Percentiles rank a stretch among this genome's conserved stretches.
phyloP scores from a whole-genome alignment of 2,888 invertebrate species.

The Omphaloscelis lunosa region DNA sequence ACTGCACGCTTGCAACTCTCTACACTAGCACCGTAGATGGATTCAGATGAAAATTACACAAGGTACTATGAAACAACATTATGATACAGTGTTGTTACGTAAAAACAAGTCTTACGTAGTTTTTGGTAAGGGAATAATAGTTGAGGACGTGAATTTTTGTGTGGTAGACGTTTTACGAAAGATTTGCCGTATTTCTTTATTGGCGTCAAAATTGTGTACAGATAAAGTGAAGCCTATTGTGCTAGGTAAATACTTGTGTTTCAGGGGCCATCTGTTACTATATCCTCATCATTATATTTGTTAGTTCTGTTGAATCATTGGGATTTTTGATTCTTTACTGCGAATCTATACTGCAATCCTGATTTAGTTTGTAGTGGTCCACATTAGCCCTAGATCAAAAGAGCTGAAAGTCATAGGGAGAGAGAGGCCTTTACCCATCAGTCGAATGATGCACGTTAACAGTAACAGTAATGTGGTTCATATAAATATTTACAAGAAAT shows the following conservation, averaged over 20 bases:
- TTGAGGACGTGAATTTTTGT: slow-evolving; percentile 48
- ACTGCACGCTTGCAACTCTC: slow-evolving; percentile 90
- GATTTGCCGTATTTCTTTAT: neutral
- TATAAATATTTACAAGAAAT: too few relatives aligned
- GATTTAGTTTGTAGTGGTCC: neutral
- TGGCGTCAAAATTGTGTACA: too few relatives aligned
- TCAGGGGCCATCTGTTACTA: too few relatives aligned
- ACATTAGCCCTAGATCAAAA: too few relatives aligned
- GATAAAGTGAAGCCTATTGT: too few relatives aligned
- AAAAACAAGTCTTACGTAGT: slow-evolving; percentile 49
- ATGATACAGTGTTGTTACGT: slow-evolving; percentile 49
- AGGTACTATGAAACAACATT: slow-evolving; percentile 57
- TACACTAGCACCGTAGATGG: slow-evolving; percentile 86
- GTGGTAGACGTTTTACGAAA: neutral
- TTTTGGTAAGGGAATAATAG: slow-evolving; percentile 34
- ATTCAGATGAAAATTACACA: slow-evolving; percentile 86
- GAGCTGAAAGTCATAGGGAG: too few relatives aligned
- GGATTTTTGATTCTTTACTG: too few relatives aligned
- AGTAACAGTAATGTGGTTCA: too few relatives aligned
- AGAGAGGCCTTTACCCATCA: too few relatives aligned
- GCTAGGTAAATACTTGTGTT: too few relatives aligned
- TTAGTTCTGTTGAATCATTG: neutral
- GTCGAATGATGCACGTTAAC: too few relatives aligned
- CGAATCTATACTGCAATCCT: neutral
- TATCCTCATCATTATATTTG: neutral